Evolutionary conservation across 2,797 vertebrate species (phyloP).

Genomic region (Iguana delicatissima): DNA sequence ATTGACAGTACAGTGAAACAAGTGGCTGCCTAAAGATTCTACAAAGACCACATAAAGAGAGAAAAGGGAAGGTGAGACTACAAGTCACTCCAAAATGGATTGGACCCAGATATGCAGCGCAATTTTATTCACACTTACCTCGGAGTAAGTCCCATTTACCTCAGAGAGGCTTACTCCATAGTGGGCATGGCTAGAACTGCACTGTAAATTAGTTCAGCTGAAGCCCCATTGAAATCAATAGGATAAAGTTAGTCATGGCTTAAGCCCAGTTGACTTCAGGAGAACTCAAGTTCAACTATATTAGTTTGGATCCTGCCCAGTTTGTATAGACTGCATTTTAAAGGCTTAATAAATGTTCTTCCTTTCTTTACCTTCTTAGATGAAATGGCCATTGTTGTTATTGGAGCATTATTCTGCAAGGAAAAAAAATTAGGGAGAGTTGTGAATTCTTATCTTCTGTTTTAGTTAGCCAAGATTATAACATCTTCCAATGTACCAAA

Average conservation of each 20-base stretch:
- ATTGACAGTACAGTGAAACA: no score
- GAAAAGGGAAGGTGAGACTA: no score
- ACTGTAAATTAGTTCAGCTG: background rate
- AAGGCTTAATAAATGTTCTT: conserved; percentile 16
- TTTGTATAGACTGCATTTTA: background rate
- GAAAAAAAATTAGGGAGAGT: conserved; percentile 50
- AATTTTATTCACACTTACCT: background rate
- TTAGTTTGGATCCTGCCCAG: background rate
- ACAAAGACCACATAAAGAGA: no score
- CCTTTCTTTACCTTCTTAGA: conserved; percentile 92
- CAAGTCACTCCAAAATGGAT: background rate
- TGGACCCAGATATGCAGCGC: background rate
- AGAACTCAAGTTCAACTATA: background rate
- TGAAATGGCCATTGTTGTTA: conserved; percentile 96
- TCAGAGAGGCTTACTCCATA: no score
- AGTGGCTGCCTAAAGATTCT: no score
- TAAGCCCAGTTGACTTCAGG: background rate
- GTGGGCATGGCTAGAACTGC: no score
- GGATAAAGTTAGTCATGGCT: background rate
- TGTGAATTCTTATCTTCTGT: conserved; percentile 18
- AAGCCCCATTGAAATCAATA: no score
- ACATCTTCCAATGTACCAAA: conserved; percentile 8
- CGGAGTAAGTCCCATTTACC: background rate
- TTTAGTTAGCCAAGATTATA: conserved; percentile 15
- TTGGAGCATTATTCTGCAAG: conserved; percentile 88